Percentiles rank a stretch among this genome's conserved stretches.
These are phyloP conservation scores for Tuta absoluta DNA, from an alignment of 2,888 invertebrate species.

Conservation along the genomic window DNA sequence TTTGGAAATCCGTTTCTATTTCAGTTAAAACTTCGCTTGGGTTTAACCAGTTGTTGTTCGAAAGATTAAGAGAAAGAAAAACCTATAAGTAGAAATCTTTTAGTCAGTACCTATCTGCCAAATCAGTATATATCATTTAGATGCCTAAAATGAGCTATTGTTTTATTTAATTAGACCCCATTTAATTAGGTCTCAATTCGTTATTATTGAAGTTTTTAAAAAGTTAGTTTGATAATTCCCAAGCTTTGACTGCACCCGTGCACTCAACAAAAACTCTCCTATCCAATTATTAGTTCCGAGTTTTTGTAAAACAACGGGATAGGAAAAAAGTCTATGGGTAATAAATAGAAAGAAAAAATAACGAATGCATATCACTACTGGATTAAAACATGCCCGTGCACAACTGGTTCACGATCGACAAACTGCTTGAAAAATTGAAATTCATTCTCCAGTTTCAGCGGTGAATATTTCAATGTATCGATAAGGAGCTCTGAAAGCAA, in stretches of 20 bases:
- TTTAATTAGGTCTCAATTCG: no score
- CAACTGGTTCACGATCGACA: neutral
- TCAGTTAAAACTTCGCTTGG: neutral
- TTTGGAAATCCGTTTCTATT: slow-evolving; percentile 2
- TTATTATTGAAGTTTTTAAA: no score
- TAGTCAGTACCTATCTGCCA: no score
- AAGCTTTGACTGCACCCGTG: no score
- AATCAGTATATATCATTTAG: no score
- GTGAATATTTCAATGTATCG: slow-evolving; percentile 26
- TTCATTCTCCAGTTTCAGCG: neutral
- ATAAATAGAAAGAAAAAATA: neutral
- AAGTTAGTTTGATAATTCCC: no score
- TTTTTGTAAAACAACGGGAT: neutral
- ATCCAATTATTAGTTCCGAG: no score
- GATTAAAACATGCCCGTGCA: neutral
- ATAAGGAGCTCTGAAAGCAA: slow-evolving; percentile 27
- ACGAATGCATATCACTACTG: neutral
- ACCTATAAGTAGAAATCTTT: no score
- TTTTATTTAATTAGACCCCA: no score
- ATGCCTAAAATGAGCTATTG: no score
- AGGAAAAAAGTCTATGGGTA: neutral
- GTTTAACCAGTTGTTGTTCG: neutral
- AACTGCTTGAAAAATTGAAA: slow-evolving; percentile 12
- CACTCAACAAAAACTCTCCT: no score
- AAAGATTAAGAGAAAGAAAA: neutral